Evolutionary conservation across 2,797 vertebrate species (phyloP).

Genomic region (Galago senegalensis): DNA sequence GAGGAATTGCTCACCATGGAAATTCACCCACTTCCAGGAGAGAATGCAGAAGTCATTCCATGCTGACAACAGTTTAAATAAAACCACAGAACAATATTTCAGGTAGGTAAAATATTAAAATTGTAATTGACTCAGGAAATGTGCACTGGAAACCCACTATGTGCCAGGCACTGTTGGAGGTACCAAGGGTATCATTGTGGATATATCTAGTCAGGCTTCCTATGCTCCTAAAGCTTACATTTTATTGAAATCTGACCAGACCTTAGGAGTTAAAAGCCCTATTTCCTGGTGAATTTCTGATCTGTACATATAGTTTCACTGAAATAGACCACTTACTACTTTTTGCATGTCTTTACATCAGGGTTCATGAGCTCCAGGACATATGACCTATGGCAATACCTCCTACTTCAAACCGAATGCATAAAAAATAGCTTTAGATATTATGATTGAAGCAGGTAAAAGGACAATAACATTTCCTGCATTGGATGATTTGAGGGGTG

Average conservation of each 20-base stretch:
- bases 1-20: conserved; percentile 87
- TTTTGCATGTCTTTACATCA: conserved; percentile 65
- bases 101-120: conserved; percentile 77
- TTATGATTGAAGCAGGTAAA: conserved; percentile 50
- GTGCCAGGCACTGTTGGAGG: background rate
- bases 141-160: conserved; percentile 59
- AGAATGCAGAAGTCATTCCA: conserved; percentile 84
- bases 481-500: conserved; percentile 46
- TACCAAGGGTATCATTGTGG: background rate
- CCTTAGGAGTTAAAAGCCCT: conserved; percentile 53
- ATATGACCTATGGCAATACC: conserved; percentile 13
- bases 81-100: conserved; percentile 79
- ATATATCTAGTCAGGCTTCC: background rate
- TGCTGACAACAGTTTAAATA: conserved; percentile 85
- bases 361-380: conserved; percentile 41
- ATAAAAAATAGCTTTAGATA: conserved; percentile 51
- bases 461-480: conserved; percentile 42
- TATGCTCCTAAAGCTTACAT: conserved; percentile 35
- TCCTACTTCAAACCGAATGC: conserved; percentile 54
- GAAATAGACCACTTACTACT: conserved; percentile 63
- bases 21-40: conserved; percentile 87
- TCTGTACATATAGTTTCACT: conserved; percentile 54
- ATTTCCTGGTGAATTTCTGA: conserved; percentile 68
- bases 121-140: conserved; percentile 67
- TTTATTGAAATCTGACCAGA: conserved; percentile 63